phyloP scores from a whole-genome alignment of 2,113 vertebrate species.

The Morphnarchus princeps region DNA sequence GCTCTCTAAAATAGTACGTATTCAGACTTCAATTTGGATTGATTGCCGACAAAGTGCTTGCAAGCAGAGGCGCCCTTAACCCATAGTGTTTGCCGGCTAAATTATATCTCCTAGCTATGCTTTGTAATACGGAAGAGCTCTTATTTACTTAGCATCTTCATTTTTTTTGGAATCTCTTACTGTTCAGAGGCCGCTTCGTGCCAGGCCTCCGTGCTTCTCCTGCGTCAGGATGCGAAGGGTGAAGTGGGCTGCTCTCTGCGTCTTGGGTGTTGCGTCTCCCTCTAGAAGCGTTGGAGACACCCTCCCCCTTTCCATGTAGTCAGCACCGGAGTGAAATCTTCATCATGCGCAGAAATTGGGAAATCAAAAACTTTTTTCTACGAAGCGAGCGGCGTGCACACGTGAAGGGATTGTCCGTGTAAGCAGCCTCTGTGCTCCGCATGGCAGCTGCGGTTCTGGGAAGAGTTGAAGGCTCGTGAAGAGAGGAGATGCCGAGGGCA shows the following conservation, averaged over 20 bases:
- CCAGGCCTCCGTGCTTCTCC: background rate
- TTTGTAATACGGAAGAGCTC: background rate
- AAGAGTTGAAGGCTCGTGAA: background rate
- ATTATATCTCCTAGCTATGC: background rate
- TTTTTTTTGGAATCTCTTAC: background rate
- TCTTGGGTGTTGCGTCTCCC: background rate
- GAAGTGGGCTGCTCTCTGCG: background rate
- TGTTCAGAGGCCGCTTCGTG: background rate
- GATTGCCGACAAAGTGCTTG: background rate
- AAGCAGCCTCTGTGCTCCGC: background rate
- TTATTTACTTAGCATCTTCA: background rate
- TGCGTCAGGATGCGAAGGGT: background rate
- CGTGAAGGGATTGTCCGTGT: rapidly evolving
- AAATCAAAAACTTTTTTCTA: background rate
- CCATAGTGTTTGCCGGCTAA: background rate
- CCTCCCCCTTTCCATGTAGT: background rate
- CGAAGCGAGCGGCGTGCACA: rapidly evolving
- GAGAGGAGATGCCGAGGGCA: background rate
- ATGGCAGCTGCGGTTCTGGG: background rate
- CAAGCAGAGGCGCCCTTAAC: background rate
- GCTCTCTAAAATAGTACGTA: background rate
- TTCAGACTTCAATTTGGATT: background rate
- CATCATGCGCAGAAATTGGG: background rate
- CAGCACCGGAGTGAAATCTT: background rate
- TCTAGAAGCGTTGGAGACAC: background rate